Conservation (phyloP, 2,113 vertebrate genomes). For the Formicarius rufipectus region DNA sequence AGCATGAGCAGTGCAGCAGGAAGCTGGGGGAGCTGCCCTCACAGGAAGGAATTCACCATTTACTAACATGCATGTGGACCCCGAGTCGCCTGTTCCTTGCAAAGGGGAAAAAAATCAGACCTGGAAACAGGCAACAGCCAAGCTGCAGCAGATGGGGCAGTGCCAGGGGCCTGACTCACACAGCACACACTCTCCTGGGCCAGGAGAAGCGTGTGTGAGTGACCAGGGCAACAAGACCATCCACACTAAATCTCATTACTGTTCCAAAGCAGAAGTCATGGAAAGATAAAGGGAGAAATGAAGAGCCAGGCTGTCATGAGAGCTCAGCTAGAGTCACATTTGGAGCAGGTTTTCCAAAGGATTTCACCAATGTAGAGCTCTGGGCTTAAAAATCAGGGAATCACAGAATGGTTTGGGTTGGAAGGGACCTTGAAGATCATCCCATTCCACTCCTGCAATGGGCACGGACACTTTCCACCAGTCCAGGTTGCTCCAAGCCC, state of each 20-base stretch:
- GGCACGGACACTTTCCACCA: not conserved
- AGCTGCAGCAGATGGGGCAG: slow-evolving; percentile 43
- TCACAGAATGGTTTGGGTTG: not conserved
- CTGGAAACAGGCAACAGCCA: slow-evolving; percentile 17
- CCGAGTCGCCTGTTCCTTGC: not conserved
- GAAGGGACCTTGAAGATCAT: not conserved
- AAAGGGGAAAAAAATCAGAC: not conserved
- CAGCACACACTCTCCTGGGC: not conserved
- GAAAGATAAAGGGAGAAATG: slow-evolving; percentile 39
- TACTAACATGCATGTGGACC: slow-evolving; percentile 51
- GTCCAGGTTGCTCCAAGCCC: not conserved
- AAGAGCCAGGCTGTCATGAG: not conserved
- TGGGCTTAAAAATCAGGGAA: not conserved
- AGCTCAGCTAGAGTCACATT: not conserved
- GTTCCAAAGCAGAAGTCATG: not conserved
- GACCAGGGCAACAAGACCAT: slow-evolving; percentile 10
- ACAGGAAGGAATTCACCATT: slow-evolving; percentile 44
- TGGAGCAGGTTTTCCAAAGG: not conserved
- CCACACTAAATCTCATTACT: not conserved
- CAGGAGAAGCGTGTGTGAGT: slow-evolving; percentile 31
- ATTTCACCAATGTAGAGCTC: not conserved
- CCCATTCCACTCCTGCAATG: fast-evolving
- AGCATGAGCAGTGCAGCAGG: slow-evolving; percentile 41
- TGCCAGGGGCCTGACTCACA: slow-evolving; percentile 54
- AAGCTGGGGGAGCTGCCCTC: slow-evolving; percentile 34